Evolutionary conservation across 2,888 invertebrate genomes (phyloP), one percentile per base, ranked within the genome.

Genomic region (Cephonodes hylas): DNA sequence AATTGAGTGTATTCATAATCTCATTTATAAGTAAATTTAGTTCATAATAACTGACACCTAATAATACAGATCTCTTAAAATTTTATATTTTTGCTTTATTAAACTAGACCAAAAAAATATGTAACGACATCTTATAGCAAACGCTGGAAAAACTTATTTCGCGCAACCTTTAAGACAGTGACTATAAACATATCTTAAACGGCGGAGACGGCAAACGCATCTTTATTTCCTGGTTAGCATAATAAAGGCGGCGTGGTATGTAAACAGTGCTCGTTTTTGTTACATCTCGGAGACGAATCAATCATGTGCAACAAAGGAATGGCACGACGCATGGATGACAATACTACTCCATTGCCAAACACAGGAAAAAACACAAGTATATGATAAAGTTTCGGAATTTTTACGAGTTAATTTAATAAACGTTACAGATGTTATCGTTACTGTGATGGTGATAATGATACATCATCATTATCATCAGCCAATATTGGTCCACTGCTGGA

Each of bases 251-350:
- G 27, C 18, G 31, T 53, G 3, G 31, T 48, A 48, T 53, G 53
- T 27, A 53, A 53, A 53, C 53, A 53, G 53, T 27, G 31, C 7
- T 53, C 27, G 15, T 53, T 53, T 53, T 53, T 53, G 53, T 31
- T 18, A 18, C 48, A 53, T 27, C 8, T 8, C 31, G 31, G 27
- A 53, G 53, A 53, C 53, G 31, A 53, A 53, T 53, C 53, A 53
- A 53, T 53, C 53, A 53, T 53, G 31, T 53, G 8, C 31, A 18
- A 31, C 53, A 53, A 53, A 53, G 27, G 53, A 53, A 53, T 53
- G 31, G 15, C n/a, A 27, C 6, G 53, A 53, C 53, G 53, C 53
- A 23, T 27, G 53, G 8, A 10, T 18, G 27, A 53, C 27, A 25
- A 53, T 53, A 53, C 18, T 18, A 27, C 31, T 18, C 31, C 27